Evolutionary conservation across 2,888 invertebrate genomes (phyloP).

Genomic region (Tetropium fuscum): DNA sequence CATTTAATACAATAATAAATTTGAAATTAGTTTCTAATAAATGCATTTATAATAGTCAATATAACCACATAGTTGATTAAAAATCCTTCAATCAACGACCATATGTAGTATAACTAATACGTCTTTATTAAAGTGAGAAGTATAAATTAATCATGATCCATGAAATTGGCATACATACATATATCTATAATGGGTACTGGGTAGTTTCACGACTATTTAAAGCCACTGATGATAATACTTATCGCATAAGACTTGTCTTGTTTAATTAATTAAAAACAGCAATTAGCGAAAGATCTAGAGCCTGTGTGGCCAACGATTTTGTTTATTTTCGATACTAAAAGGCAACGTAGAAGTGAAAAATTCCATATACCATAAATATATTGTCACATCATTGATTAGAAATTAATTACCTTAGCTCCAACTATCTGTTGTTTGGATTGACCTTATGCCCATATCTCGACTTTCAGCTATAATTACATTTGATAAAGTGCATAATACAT

Average conservation of each 20-base stretch:
- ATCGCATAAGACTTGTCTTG: constrained; percentile 9
- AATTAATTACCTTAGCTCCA: constrained; percentile 32
- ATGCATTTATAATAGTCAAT: no score
- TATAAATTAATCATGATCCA: no score
- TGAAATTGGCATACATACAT: no score
- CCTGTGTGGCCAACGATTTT: constrained; percentile 26
- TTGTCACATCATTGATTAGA: constrained; percentile 24
- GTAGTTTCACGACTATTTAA: not conserved
- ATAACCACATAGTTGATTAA: no score
- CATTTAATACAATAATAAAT: no score
- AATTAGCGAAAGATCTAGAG: constrained; percentile 4
- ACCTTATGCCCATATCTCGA: constrained; percentile 25
- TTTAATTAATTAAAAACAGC: constrained; percentile 21
- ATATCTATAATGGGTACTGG: no score
- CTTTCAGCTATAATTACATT: constrained; percentile 24
- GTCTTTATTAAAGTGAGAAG: no score
- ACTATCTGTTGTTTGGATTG: constrained; percentile 30
- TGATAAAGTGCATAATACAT: constrained; percentile 22
- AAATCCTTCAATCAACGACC: no score
- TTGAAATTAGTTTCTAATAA: no score
- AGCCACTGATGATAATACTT: constrained; percentile 3
- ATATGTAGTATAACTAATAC: no score
- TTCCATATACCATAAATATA: constrained; percentile 9
- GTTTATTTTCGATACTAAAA: constrained; percentile 16
- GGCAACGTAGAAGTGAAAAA: not conserved